A percentile compares a stretch with the other conserved stretches of the same genome.
These are phyloP conservation scores for Syncerus caffer DNA, from an alignment of 2,797 vertebrate species.

Conservation along the genomic window DNA sequence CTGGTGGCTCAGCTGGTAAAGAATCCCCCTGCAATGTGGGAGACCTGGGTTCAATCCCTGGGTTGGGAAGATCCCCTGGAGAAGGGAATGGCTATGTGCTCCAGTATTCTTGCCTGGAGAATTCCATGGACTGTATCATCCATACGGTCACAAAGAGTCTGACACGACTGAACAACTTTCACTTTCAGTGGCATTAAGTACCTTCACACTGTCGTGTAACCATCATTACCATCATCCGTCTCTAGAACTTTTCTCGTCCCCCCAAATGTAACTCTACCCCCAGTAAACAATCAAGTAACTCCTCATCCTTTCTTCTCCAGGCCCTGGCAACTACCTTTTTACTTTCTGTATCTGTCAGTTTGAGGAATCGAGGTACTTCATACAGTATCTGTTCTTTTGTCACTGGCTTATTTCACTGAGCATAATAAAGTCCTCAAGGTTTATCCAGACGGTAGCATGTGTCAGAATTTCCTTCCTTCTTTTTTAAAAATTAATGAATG, in stretches of 20 bases:
- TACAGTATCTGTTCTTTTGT: background rate
- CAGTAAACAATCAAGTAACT: background rate
- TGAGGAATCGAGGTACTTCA: background rate
- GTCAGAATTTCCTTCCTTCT: background rate
- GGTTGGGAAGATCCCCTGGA: background rate
- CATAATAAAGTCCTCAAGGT: background rate
- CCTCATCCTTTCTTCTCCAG: background rate
- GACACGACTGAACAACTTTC: background rate
- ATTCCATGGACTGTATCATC: background rate
- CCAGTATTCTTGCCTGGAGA: background rate
- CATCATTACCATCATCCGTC: background rate
- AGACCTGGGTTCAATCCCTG: background rate
- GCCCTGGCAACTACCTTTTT: background rate
- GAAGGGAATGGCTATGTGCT: background rate
- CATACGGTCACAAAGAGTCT: background rate
- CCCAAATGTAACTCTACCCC: background rate
- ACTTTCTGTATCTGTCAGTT: background rate
- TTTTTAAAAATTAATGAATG: background rate
- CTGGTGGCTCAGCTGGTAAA: background rate
- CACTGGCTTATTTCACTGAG: background rate
- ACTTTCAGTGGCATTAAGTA: background rate
- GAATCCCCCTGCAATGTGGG: background rate
- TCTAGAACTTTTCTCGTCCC: background rate
- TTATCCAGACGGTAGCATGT: background rate
- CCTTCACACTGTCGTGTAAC: background rate